Conservation (phyloP, 2,113 vertebrate genomes). For the Paratilapia polleni region DNA sequence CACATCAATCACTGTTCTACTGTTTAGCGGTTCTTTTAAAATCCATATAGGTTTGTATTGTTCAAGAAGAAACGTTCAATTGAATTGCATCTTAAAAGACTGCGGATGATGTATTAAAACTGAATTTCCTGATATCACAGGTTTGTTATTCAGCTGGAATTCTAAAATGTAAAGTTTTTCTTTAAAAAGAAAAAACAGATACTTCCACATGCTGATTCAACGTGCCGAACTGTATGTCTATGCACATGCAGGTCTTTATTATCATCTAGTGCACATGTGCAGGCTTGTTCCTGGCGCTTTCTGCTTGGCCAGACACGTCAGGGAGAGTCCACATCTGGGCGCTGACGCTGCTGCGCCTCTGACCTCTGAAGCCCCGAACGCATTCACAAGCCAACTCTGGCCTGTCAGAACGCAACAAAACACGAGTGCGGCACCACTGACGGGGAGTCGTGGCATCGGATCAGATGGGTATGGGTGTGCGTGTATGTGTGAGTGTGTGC, state of each 20-base stretch:
- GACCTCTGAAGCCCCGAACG: conserved; percentile 62
- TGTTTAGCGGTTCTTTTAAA: conserved; percentile 12
- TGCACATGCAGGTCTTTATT: conserved; percentile 33
- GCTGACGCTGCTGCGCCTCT: conserved; percentile 28
- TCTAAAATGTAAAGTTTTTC: not conserved
- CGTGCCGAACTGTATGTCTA: not conserved
- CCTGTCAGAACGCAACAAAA: conserved; percentile 67
- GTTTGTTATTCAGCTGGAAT: not conserved
- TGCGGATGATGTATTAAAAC: rapidly evolving
- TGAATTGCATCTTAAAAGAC: not conserved
- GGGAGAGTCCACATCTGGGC: conserved; percentile 67
- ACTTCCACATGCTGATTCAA: not conserved
- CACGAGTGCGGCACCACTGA: conserved; percentile 47
- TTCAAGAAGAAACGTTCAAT: not conserved
- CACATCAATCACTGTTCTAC: conserved; percentile 21
- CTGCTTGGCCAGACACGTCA: conserved; percentile 62
- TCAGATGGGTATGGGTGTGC: conserved; percentile 41
- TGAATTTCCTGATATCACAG: not conserved
- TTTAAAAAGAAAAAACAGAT: not conserved
- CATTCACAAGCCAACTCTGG: conserved; percentile 41
- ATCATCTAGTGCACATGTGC: conserved; percentile 49
- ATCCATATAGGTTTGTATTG: not conserved
- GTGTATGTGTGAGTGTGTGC: conserved; percentile 1
- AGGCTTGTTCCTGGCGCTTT: conserved; percentile 34
- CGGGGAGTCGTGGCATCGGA: conserved; percentile 44